Percentiles rank a stretch among this genome's conserved stretches.
Evolutionary conservation across 2,888 invertebrate genomes (phyloP).

Genomic region (Clitarchus hookeri): DNA sequence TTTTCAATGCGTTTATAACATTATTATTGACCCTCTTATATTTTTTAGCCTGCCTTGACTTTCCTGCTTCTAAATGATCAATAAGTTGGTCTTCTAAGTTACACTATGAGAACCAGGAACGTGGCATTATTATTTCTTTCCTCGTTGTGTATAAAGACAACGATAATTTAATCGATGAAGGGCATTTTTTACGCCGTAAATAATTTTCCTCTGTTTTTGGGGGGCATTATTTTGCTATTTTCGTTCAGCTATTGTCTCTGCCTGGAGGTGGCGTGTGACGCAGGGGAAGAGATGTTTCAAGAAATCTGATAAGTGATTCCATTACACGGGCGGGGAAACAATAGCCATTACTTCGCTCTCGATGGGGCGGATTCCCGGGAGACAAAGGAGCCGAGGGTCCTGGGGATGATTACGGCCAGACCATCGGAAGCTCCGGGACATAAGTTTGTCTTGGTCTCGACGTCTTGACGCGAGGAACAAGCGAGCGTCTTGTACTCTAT

Average conservation of each 20-base stretch:
- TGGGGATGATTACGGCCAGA: too few relatives aligned
- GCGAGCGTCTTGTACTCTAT: background rate
- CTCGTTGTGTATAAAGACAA: too few relatives aligned
- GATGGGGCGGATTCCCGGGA: background rate
- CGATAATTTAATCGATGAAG: too few relatives aligned
- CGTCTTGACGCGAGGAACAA: background rate
- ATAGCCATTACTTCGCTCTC: background rate
- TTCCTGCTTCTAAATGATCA: too few relatives aligned
- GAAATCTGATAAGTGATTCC: constrained; percentile 14
- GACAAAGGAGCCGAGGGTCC: background rate
- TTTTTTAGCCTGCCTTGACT: too few relatives aligned
- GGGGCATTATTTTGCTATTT: background rate
- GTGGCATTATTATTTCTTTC: too few relatives aligned
- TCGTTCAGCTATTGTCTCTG: background rate
- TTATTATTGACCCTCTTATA: too few relatives aligned
- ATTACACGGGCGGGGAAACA: background rate
- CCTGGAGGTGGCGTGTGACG: background rate
- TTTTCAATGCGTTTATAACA: too few relatives aligned
- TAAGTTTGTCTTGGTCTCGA: background rate
- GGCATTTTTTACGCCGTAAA: too few relatives aligned
- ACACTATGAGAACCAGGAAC: too few relatives aligned
- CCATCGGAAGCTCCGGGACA: background rate
- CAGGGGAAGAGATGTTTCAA: background rate
- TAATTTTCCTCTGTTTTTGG: background rate
- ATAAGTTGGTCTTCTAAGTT: too few relatives aligned